A percentile compares a stretch with the other conserved stretches of the same genome.
phyloP scores from a whole-genome alignment of 2,888 invertebrate genomes.

The Pammene aurita region DNA sequence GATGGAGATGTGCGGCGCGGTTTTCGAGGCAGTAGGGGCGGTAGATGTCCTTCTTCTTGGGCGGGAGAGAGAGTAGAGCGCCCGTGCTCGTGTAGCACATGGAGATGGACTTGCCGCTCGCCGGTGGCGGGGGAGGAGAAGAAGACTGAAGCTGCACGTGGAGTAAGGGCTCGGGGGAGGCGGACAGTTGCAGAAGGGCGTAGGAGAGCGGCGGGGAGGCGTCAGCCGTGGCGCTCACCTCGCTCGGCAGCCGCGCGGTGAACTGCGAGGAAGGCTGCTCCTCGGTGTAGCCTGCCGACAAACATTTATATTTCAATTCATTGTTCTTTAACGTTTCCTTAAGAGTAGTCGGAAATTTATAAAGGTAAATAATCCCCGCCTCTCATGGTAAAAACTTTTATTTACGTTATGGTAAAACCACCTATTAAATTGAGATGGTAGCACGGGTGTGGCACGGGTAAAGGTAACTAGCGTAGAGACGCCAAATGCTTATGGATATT shows the following conservation, averaged over 20 bases:
- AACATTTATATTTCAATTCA: slow-evolving; percentile 42
- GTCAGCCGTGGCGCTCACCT: slow-evolving; percentile 86
- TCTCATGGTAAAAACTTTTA: no score
- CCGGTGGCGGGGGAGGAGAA: slow-evolving; percentile 80
- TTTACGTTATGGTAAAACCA: no score
- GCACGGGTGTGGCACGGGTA: no score
- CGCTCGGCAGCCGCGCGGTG: slow-evolving; percentile 88
- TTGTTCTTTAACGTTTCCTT: neutral
- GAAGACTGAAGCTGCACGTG: slow-evolving; percentile 79
- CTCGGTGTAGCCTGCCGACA: slow-evolving; percentile 88
- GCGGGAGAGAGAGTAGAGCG: slow-evolving; percentile 91
- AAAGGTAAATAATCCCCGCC: no score
- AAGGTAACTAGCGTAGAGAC: no score
- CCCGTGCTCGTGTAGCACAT: slow-evolving; percentile 95
- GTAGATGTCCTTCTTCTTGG: slow-evolving; percentile 96
- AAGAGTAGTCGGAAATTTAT: no score
- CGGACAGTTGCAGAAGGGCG: slow-evolving; percentile 77
- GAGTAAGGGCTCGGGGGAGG: slow-evolving; percentile 73
- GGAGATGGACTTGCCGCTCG: slow-evolving; percentile 88
- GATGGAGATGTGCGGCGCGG: slow-evolving; percentile 82
- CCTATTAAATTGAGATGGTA: no score
- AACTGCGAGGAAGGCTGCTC: slow-evolving; percentile 90
- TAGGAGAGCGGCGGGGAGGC: slow-evolving; percentile 76
- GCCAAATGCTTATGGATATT: no score
- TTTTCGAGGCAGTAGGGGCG: slow-evolving; percentile 92